Conservation (phyloP, 2,113 vertebrate genomes). For the Tapirus terrestris region DNA sequence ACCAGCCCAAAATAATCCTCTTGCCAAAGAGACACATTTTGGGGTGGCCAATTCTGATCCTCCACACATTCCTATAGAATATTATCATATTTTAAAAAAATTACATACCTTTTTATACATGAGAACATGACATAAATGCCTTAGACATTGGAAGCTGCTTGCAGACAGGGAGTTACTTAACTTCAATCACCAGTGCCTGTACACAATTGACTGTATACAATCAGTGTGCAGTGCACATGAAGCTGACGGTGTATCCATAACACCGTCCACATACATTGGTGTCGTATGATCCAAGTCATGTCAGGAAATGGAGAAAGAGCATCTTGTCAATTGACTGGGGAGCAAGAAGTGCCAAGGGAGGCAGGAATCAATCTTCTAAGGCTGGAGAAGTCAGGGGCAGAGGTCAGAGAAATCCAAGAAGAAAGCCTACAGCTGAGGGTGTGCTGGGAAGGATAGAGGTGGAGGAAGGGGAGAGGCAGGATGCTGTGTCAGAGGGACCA, state of each 20-base stretch:
- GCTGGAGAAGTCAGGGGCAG: background rate
- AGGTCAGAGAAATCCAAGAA: background rate
- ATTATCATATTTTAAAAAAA: background rate
- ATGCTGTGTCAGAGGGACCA: background rate
- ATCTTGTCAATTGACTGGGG: background rate
- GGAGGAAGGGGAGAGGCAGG: background rate
- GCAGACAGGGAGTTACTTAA: background rate
- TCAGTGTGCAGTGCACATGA: background rate
- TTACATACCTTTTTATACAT: background rate
- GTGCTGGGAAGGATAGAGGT: background rate
- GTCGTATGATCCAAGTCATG: background rate
- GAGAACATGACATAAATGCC: background rate
- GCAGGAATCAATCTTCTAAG: background rate
- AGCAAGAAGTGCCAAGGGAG: background rate
- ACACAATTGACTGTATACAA: background rate
- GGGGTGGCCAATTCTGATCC: too few relatives aligned
- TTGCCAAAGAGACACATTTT: too few relatives aligned
- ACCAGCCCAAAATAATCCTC: too few relatives aligned
- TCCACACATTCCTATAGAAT: background rate
- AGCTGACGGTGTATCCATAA: background rate
- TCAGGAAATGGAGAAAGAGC: background rate
- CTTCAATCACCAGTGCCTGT: background rate
- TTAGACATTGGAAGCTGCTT: background rate
- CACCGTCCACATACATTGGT: background rate
- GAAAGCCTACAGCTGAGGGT: background rate